Conservation (phyloP, 2,888 invertebrate genomes). For the Nycteola revayana region DNA sequence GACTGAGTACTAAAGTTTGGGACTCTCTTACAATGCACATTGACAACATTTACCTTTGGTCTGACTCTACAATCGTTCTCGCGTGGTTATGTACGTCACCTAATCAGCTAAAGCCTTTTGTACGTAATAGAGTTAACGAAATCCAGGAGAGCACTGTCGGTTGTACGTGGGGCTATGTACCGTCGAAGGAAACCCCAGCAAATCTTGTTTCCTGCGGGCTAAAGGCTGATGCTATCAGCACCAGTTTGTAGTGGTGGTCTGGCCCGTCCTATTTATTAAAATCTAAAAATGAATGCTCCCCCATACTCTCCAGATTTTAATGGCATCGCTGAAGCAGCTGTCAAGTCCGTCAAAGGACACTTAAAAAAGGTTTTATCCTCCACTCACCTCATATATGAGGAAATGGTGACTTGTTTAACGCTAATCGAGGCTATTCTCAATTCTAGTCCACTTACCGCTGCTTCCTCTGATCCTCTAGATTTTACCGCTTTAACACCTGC, state of each 20-base stretch:
- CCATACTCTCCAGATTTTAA: no score
- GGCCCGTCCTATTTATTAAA: constrained; percentile 13
- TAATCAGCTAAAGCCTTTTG: neutral
- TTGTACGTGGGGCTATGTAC: neutral
- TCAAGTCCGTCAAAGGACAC: no score
- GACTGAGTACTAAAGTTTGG: neutral
- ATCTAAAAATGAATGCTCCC: constrained; percentile 1
- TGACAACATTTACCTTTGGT: neutral
- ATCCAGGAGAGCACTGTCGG: neutral
- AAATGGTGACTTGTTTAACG: no score
- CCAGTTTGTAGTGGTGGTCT: constrained; percentile 22
- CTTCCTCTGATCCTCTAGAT: no score
- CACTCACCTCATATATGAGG: no score
- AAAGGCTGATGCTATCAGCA: constrained; percentile 17
- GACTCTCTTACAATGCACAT: neutral
- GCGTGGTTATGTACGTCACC: neutral
- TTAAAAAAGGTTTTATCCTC: no score
- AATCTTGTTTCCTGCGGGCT: constrained; percentile 8
- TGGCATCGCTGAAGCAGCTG: no score
- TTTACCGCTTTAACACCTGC: no score
- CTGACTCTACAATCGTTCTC: neutral
- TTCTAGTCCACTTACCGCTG: no score
- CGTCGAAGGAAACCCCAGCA: constrained; percentile 3
- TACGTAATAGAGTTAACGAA: constrained; percentile 2
- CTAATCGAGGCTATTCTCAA: no score